Conservation (phyloP, 92 coral and sea anemone species). For the Epizoanthus ramosus region DNA sequence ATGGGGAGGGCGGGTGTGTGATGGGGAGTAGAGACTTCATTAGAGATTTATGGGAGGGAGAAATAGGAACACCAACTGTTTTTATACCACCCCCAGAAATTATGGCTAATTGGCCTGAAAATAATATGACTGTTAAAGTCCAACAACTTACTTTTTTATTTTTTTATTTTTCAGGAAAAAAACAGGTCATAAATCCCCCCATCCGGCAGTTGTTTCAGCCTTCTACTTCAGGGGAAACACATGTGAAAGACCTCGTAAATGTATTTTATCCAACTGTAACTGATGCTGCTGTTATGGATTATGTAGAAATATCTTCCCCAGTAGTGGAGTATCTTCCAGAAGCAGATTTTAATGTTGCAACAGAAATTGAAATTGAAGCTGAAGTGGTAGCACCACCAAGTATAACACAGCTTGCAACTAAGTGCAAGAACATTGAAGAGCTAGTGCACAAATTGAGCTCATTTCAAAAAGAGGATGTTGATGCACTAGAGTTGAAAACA, state of each 20-base stretch:
- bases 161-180: slow-evolving; percentile 28
- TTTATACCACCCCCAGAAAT: slow-evolving; percentile 20
- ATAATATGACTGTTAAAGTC: slow-evolving; percentile 31
- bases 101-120: slow-evolving; percentile 11
- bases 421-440: slow-evolving; percentile 50
- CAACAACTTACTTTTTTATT: slow-evolving; percentile 24
- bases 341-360: slow-evolving; percentile 64
- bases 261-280: slow-evolving; percentile 51
- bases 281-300: slow-evolving; percentile 56
- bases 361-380: slow-evolving; percentile 55
- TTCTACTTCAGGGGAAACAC: slow-evolving; percentile 16
- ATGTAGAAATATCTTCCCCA: slow-evolving; percentile 41
- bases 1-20: slow-evolving; percentile 8
- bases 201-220: slow-evolving; percentile 32
- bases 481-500: slow-evolving; percentile 41
- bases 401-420: slow-evolving; percentile 51
- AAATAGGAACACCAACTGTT: slow-evolving; percentile 33
- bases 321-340: slow-evolving; percentile 61
- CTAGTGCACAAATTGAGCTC: slow-evolving; percentile 41
- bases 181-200: slow-evolving; percentile 35
- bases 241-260: slow-evolving; percentile 45
- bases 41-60: background rate
- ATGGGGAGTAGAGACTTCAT: too few species aligned
- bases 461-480: slow-evolving; percentile 41
- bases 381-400: slow-evolving; percentile 53